A percentile compares a stretch with the other conserved stretches of the same genome.
Conservation (phyloP, 2,113 vertebrate genomes). For the Lipotes vexillifer region DNA sequence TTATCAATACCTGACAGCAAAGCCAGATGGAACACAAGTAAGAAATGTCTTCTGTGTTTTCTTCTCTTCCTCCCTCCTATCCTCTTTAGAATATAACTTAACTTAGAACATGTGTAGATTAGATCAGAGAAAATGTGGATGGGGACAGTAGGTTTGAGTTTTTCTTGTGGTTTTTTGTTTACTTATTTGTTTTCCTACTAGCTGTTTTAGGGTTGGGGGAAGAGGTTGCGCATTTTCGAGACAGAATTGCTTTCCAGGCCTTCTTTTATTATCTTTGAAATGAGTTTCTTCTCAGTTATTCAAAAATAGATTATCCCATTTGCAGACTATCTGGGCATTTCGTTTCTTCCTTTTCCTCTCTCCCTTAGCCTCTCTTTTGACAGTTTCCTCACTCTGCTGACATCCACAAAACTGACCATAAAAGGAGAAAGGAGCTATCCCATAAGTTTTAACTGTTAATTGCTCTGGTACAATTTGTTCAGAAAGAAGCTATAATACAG, state of each 20-base stretch:
- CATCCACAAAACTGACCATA: slow-evolving; percentile 53
- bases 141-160: not conserved
- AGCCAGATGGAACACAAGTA: not conserved
- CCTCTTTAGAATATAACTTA: not conserved
- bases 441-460: slow-evolving; percentile 53
- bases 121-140: not conserved
- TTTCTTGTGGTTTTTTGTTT: not conserved
- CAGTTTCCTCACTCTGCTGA: slow-evolving; percentile 45
- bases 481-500: slow-evolving; percentile 57
- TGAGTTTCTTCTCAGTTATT: slow-evolving; percentile 50
- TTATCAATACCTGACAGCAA: not conserved
- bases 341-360: slow-evolving; percentile 27
- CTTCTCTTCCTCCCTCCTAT: not conserved
- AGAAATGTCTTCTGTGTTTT: not conserved
- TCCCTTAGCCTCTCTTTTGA: slow-evolving; percentile 34
- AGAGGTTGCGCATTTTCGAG: not conserved
- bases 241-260: not conserved
- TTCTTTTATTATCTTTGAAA: slow-evolving; percentile 51
- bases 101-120: not conserved
- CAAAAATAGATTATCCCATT: slow-evolving; percentile 29
- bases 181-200: not conserved
- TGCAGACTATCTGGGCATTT: slow-evolving; percentile 50
- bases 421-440: slow-evolving; percentile 55
- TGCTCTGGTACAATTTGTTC: slow-evolving; percentile 45
- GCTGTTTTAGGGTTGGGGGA: not conserved